These are phyloP conservation scores for Lophotriccus pileatus DNA, from an alignment of 2,797 vertebrate species.

Conservation along the genomic window DNA sequence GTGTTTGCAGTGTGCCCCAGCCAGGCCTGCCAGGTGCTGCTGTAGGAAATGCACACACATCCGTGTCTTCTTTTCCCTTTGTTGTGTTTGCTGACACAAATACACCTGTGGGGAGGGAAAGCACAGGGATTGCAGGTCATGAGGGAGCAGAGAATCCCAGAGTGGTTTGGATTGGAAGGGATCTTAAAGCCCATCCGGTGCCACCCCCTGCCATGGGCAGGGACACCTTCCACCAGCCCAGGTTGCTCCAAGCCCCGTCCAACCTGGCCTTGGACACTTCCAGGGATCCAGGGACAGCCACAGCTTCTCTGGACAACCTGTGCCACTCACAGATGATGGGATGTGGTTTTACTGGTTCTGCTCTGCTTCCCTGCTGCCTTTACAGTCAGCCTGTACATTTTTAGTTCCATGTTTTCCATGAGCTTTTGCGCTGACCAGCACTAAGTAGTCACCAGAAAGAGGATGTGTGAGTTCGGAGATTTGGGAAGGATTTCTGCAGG, in stretches of 20 bases:
- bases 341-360: not conserved
- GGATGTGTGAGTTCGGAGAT: not conserved
- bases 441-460: not conserved
- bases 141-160: no score
- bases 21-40: not conserved
- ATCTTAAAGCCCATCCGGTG: not conserved
- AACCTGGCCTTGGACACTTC: not conserved
- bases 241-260: not conserved
- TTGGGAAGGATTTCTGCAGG: not conserved
- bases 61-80: not conserved
- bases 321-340: not conserved
- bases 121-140: not conserved
- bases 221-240: not conserved
- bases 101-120: rapidly evolving
- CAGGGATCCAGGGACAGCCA: not conserved
- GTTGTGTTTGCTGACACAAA: not conserved
- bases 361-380: not conserved
- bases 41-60: not conserved
- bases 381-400: not conserved
- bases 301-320: not conserved
- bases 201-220: not conserved
- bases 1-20: not conserved
- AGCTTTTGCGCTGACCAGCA: not conserved
- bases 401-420: not conserved
- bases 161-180: not conserved